Percentiles rank a stretch among this genome's conserved stretches.
Conservation (phyloP, 2,113 vertebrate species). For the Boleophthalmus pectinirostris region DNA sequence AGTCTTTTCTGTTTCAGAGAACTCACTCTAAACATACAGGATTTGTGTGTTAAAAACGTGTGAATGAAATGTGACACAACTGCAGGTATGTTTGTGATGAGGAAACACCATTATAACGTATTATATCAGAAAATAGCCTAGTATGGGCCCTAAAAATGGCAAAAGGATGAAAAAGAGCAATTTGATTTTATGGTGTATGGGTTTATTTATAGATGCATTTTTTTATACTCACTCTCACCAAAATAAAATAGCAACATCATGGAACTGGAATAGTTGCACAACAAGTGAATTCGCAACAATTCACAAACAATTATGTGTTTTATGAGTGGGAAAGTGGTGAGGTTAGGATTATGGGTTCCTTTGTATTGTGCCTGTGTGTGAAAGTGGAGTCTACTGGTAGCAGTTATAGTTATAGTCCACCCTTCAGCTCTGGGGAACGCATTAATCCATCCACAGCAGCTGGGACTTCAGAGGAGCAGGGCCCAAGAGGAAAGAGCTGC, state of each 20-base stretch:
- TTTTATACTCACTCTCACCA: neutral
- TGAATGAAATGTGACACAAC: no score
- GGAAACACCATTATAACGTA: no score
- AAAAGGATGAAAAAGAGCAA: no score
- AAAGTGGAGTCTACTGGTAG: conserved; percentile 65
- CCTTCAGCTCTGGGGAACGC: conserved; percentile 69
- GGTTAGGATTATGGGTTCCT: conserved; percentile 16
- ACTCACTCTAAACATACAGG: no score
- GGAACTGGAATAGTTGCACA: neutral
- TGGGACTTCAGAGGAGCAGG: conserved; percentile 62
- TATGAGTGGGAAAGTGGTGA: conserved; percentile 30
- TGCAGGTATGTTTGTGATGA: no score
- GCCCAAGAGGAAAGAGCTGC: conserved; percentile 32
- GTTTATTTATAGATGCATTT: no score
- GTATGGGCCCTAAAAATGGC: no score
- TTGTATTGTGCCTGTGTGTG: conserved; percentile 26
- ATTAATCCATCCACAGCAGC: conserved; percentile 71
- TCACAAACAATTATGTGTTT: conserved; percentile 44
- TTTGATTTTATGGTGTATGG: no score
- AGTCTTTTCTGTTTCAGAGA: no score
- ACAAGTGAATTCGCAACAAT: conserved; percentile 12
- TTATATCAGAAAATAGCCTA: no score
- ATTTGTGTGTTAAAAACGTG: no score
- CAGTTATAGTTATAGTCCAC: conserved; percentile 56
- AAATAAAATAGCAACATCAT: neutral